phyloP scores from a whole-genome alignment of 2,888 invertebrate species.

The Melinaea menophilus region DNA sequence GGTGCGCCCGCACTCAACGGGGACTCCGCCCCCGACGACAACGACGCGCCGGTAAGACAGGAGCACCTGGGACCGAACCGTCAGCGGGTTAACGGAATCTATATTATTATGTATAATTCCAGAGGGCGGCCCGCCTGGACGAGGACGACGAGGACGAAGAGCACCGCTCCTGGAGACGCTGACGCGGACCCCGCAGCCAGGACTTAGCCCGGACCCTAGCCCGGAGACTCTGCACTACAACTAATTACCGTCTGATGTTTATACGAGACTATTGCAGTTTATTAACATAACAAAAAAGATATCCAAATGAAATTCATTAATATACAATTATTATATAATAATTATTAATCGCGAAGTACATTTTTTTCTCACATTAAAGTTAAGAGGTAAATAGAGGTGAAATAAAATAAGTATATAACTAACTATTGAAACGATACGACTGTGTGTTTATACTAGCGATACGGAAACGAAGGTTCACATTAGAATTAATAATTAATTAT shows the following conservation, averaged over 20 bases:
- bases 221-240: conserved; percentile 8
- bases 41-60: conserved; percentile 47
- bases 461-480: too few species aligned
- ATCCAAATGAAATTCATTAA: neutral
- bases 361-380: too few species aligned
- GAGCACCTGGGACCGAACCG: neutral
- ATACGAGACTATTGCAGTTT: neutral
- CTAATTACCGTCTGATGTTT: conserved; percentile 20
- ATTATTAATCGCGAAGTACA: too few species aligned
- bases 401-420: too few species aligned
- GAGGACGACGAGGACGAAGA: conserved; percentile 94
- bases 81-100: neutral
- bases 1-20: conserved; percentile 42
- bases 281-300: neutral
- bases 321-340: neutral
- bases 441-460: too few species aligned
- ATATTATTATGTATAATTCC: conserved; percentile 9
- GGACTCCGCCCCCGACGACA: conserved; percentile 47
- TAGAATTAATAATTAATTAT: too few species aligned
- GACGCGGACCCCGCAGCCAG: conserved; percentile 54
- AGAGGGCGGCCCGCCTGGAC: conserved; percentile 86
- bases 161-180: conserved; percentile 94
- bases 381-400: too few species aligned
- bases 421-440: too few species aligned
- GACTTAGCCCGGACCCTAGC: conserved; percentile 17